These are phyloP conservation scores for Pachypsylla venusta DNA, from an alignment of 1,140 invertebrate genomes.

Conservation along the genomic window DNA sequence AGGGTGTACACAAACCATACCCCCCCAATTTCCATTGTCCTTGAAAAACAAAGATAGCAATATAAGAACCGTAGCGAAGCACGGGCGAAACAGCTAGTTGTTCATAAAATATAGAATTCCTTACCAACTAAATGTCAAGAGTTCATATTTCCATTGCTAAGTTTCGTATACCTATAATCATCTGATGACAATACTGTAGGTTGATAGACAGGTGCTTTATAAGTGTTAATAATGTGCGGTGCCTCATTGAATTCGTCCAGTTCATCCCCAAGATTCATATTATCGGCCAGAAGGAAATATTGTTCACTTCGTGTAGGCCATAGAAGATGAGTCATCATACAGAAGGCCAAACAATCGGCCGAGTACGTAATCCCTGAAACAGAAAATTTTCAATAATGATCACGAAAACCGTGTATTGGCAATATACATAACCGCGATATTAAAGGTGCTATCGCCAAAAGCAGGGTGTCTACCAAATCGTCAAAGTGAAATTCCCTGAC, in stretches of 20 bases:
- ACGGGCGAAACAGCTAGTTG: too few species aligned
- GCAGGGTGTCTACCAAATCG: too few species aligned
- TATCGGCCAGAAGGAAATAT: conserved; percentile 65
- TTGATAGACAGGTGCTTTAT: background rate
- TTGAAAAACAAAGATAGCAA: background rate
- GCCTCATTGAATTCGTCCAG: conserved; percentile 84
- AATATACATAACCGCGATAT: too few species aligned
- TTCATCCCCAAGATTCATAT: conserved; percentile 58
- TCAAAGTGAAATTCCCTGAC: too few species aligned
- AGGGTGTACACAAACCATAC: too few species aligned
- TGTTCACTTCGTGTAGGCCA: conserved; percentile 85
- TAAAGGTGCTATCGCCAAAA: too few species aligned
- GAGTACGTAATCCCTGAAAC: conserved; percentile 77
- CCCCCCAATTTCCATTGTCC: too few species aligned
- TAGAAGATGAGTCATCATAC: conserved; percentile 80
- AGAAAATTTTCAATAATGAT: too few species aligned
- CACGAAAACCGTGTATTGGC: too few species aligned
- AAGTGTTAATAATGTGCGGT: conserved; percentile 59
- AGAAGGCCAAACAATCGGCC: conserved; percentile 84
- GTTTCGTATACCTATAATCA: background rate
- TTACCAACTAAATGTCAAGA: background rate
- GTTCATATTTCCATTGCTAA: background rate
- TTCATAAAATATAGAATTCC: too few species aligned
- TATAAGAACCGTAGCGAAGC: too few species aligned
- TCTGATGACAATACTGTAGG: background rate